Conservation (phyloP, 2,888 invertebrate genomes). For the Microplitis deprimator region DNA sequence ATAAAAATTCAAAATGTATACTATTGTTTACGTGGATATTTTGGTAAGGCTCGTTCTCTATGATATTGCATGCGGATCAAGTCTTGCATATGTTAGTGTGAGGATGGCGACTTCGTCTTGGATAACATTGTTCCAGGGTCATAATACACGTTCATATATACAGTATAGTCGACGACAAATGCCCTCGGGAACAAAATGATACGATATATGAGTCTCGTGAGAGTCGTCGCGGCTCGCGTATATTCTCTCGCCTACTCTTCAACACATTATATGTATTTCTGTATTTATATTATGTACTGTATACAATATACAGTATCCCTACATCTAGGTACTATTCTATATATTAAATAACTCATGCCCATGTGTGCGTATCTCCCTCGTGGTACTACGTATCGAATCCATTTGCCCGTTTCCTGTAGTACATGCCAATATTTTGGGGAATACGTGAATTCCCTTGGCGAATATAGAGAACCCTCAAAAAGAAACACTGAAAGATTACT, state of each 20-base stretch:
- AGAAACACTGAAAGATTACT: constrained; percentile 5
- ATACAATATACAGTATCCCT: constrained; percentile 4
- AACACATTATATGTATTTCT: not conserved
- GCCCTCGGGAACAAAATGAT: constrained; percentile 33
- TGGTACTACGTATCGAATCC: constrained; percentile 5
- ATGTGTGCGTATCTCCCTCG: constrained; percentile 17
- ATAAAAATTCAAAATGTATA: not conserved
- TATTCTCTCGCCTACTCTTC: constrained; percentile 20
- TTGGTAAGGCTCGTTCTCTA: too few species aligned
- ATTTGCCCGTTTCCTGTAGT: constrained; percentile 18
- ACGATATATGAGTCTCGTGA: constrained; percentile 40
- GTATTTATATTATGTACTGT: constrained; percentile 7
- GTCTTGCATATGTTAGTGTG: constrained; percentile 5
- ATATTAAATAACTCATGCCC: constrained; percentile 29
- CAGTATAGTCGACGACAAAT: constrained; percentile 30
- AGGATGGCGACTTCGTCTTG: constrained; percentile 14
- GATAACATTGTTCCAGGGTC: constrained; percentile 28
- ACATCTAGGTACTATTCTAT: constrained; percentile 22
- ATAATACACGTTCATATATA: constrained; percentile 22
- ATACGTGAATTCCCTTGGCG: constrained; percentile 6
- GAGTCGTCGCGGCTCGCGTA: constrained; percentile 28
- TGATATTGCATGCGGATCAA: not conserved
- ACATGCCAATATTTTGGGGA: constrained; percentile 24
- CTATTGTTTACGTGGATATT: too few species aligned
- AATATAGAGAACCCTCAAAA: not conserved